Evolutionary conservation across 2,888 invertebrate species (phyloP).

Genomic region (Brenthis hecate): DNA sequence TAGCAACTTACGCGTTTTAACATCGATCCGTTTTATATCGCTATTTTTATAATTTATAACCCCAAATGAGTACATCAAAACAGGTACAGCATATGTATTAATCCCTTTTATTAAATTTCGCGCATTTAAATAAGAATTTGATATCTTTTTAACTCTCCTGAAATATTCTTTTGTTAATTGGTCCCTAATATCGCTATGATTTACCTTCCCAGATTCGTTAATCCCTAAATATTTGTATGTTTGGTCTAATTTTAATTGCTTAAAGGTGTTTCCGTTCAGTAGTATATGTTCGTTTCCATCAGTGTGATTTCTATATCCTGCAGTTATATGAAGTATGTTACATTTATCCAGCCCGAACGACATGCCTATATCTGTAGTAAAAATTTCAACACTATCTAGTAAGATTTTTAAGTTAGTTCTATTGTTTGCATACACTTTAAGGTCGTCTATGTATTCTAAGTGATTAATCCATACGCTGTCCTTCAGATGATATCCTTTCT

Average conservation of each 20-base stretch:
- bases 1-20: too few species aligned
- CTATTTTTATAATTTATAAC: constrained; percentile 33
- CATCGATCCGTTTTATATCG: too few species aligned
- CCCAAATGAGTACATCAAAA: constrained; percentile 15
- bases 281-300: too few species aligned
- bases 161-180: constrained; percentile 29
- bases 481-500: constrained; percentile 35
- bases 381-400: constrained; percentile 31
- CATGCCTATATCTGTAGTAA: constrained; percentile 33
- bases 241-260: constrained; percentile 21
- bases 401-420: constrained; percentile 27
- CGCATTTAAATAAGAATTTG: constrained; percentile 20
- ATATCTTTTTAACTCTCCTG: constrained; percentile 18
- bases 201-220: too few species aligned
- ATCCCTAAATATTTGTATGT: background rate
- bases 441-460: constrained; percentile 40
- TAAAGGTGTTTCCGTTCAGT: too few species aligned
- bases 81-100: too few species aligned
- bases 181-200: constrained; percentile 13
- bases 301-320: constrained; percentile 13
- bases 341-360: constrained; percentile 33
- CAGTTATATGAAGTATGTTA: constrained; percentile 28
- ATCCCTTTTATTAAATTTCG: constrained; percentile 20
- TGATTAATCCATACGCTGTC: constrained; percentile 32
- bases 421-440: constrained; percentile 37